phyloP scores from a whole-genome alignment of 2,888 invertebrate genomes.

The Euproctis similis region DNA sequence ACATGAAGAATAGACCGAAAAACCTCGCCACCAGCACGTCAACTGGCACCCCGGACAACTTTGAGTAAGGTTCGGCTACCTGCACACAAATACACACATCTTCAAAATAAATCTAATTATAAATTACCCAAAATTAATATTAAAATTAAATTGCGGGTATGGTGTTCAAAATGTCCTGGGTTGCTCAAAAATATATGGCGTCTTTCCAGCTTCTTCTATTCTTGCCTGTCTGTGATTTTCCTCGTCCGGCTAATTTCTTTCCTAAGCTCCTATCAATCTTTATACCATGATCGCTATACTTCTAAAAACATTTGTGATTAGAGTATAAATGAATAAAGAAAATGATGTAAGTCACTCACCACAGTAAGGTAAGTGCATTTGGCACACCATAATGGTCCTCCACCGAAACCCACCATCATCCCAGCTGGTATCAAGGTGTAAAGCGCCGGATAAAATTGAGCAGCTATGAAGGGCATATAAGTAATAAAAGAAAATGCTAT shows the following conservation, averaged over 20 bases:
- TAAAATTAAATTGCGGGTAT: no score
- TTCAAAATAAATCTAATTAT: no score
- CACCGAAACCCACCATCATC: conserved; percentile 89
- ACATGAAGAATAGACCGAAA: conserved; percentile 97
- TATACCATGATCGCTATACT: no score
- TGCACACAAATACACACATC: conserved; percentile 23
- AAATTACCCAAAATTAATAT: no score
- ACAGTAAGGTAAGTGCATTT: conserved; percentile 95
- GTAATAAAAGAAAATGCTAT: conserved; percentile 88
- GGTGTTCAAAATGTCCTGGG: no score
- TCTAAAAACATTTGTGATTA: no score
- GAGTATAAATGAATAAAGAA: no score
- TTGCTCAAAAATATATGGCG: no score
- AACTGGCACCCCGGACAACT: conserved; percentile 79
- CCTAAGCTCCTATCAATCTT: no score
- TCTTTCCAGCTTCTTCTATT: no score
- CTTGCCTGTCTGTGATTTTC: no score
- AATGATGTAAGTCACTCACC: conserved; percentile 61
- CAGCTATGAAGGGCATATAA: conserved; percentile 93
- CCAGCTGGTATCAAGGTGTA: conserved; percentile 90
- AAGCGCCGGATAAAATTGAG: conserved; percentile 92
- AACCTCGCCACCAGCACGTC: conserved; percentile 92
- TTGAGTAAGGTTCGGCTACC: conserved; percentile 85
- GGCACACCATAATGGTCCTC: conserved; percentile 96
- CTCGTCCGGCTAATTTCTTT: no score